Base-by-base conservation (phyloP, 2,797 vertebrate genomes). In the Silurus aristotelis region DNA sequence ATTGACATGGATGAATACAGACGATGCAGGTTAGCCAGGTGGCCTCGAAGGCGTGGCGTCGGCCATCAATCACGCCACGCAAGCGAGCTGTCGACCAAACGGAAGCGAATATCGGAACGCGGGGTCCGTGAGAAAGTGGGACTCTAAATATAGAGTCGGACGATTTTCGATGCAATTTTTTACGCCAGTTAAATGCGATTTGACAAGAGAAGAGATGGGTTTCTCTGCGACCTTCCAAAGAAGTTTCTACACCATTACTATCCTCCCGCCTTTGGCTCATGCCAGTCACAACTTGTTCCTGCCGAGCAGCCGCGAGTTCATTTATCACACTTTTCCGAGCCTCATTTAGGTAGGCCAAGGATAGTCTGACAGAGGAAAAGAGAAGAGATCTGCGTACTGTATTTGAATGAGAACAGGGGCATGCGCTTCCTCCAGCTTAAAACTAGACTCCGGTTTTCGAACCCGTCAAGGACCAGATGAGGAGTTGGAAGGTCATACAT, bases 271-370 rank as follows among this genome's bases (percentile, higher is more conserved):
- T 90, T 86, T 88, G 87, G 84, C 82, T 87, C 78, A 85, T 85
- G 82, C 83, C 84, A 87, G 86, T 86, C 86, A 86, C 83, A 75
- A 80, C 60, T 78, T 63, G 82, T 73, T 77, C 68, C 77, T 58
- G 61, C 63, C 48, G 46, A 77, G 31, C 72, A 85, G 87, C 75
- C 38, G 63, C 25, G 25, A 77, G 85, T 89, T 88, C 86, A 90
- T 89, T 89, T 83, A 89, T 87, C 88, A 89, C 85, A 79, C 85
- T 87, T 89, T 89, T 82, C 63, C 84, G 43, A 78, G 78, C 85
- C 77, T 89, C 83, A 85, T 88, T 89, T 89, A 90, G 83, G 88
- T 90, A 87, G 87, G 86, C 86, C 86, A 88, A 88, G 87, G 89
- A 82, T 84, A 88, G 80, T 85, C 83, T 87, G 80, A 83, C 84